Base-by-base conservation (phyloP, 2,797 vertebrate genomes). In the Mergus octosetaceus region DNA sequence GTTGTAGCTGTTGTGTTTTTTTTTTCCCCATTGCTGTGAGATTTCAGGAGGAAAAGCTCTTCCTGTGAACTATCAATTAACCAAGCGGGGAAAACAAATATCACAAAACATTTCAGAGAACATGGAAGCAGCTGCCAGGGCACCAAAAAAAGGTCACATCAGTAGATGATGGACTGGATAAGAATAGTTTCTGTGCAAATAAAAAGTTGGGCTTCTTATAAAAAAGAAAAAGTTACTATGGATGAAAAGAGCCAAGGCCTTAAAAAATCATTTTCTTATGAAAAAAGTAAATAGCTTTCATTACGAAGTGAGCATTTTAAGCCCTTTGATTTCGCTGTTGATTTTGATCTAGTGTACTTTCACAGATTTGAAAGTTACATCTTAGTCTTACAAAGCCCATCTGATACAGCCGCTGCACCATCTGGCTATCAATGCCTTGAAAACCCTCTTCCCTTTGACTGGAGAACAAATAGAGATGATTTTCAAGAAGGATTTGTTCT, bases 381-480 rank as follows among this genome's bases (percentile, higher is more conserved):
- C 92, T 78, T 65, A 68, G 80, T 57, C 91, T 91, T 92, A 96
- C 73, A 96, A 96, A 96, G 93, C 82, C 89, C 45, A 81, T 95
- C 83, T 94, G 94, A 96, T 87, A 88, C 79, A 94, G 85, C 80
- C 74, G 11, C 85, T 87, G 76, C 77, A 96, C 94, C 93, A 94
- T 91, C 95, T 97, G 87, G 87, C 64, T 95, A 94, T 96, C 93
- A 91, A 88, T 90, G 93, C 87, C 87, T 79, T 88, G 60, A 81
- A 85, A 94, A 89, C 68, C 58, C 2, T 0, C 87, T 93, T 88
- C 43, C 71, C 53, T 96, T 96, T 97, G 85, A 96, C 91, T 93
- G 72, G 53, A 94, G 95, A 97, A 96, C 95, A 97, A 94, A 94
- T 38, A 93, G 87, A 88, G 89, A 96, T 96, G 94, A 97, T 96